Percentiles rank a stretch among this genome's conserved stretches.
phyloP scores from a whole-genome alignment of 2,113 vertebrate genomes.

The Tor tambroides region DNA sequence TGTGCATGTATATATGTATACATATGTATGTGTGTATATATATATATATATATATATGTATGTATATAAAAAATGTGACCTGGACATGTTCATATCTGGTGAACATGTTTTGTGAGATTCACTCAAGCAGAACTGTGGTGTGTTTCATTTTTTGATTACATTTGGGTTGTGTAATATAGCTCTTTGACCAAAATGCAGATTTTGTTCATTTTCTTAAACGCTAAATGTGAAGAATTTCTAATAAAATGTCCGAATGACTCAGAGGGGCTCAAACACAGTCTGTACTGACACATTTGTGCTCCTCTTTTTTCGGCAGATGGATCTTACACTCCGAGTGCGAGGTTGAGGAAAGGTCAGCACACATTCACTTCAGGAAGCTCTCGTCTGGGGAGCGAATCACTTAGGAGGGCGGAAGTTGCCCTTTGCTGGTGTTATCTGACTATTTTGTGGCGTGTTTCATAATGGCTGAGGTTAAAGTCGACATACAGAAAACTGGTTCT shows the following conservation, averaged over 20 bases:
- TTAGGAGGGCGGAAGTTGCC: slow-evolving; percentile 53
- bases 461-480: slow-evolving; percentile 13
- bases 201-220: slow-evolving; percentile 11
- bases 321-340: slow-evolving; percentile 27
- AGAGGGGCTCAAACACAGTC: background rate
- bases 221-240: slow-evolving; percentile 46
- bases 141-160: too few relatives aligned
- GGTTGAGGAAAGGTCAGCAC: slow-evolving; percentile 52
- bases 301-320: slow-evolving; percentile 52
- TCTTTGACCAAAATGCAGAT: background rate
- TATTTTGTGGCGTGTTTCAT: slow-evolving; percentile 1
- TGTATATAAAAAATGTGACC: too few relatives aligned
- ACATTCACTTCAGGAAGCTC: slow-evolving; percentile 56
- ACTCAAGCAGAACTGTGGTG: too few relatives aligned
- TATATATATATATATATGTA: too few relatives aligned
- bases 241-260: slow-evolving; percentile 24
- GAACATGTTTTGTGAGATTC: too few relatives aligned
- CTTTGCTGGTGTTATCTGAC: background rate
- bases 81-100: too few relatives aligned
- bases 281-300: slow-evolving; percentile 22
- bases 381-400: slow-evolving; percentile 62
- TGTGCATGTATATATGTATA: too few relatives aligned
- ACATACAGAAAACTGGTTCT: background rate
- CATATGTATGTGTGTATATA: too few relatives aligned
- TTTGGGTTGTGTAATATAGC: background rate